phyloP scores from a whole-genome alignment of 2,888 invertebrate genomes.

The Drosophila suboccidentalis region DNA sequence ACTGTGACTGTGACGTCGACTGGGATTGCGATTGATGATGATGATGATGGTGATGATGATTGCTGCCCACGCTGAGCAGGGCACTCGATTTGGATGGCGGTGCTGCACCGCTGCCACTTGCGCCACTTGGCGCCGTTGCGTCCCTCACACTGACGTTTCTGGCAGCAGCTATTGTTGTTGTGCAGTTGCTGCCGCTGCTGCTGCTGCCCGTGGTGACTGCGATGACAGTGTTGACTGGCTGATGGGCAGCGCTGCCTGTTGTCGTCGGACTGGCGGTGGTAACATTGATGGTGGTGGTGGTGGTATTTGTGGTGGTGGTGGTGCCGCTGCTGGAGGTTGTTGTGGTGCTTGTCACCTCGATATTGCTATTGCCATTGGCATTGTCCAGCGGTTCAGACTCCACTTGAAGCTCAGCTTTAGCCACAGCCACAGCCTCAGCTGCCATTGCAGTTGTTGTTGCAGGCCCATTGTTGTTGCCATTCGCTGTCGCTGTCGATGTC shows the following conservation, averaged over 20 bases:
- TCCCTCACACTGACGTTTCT: constrained; percentile 40
- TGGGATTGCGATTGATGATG: constrained; percentile 15
- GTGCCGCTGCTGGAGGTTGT: neutral
- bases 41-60: constrained; percentile 65
- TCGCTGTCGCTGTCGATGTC: neutral
- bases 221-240: neutral
- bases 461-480: constrained; percentile 6
- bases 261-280: constrained; percentile 18
- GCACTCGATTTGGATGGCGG: constrained; percentile 50
- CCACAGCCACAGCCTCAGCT: constrained; percentile 9
- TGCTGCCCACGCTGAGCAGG: constrained; percentile 65
- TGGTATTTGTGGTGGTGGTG: neutral
- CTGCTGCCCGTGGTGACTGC: constrained; percentile 17
- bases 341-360: constrained; percentile 12
- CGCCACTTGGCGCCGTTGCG: constrained; percentile 32
- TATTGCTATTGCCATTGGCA: constrained; percentile 27
- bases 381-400: constrained; percentile 51
- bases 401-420: constrained; percentile 10
- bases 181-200: constrained; percentile 24
- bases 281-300: constrained; percentile 24
- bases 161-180: constrained; percentile 10
- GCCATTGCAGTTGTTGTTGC: constrained; percentile 3
- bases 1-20: constrained; percentile 36
- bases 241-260: constrained; percentile 19
- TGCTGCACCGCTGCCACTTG: constrained; percentile 31